These are phyloP conservation scores for Drosophila obscura DNA, from an alignment of 1,140 invertebrate genomes.

Conservation along the genomic window DNA sequence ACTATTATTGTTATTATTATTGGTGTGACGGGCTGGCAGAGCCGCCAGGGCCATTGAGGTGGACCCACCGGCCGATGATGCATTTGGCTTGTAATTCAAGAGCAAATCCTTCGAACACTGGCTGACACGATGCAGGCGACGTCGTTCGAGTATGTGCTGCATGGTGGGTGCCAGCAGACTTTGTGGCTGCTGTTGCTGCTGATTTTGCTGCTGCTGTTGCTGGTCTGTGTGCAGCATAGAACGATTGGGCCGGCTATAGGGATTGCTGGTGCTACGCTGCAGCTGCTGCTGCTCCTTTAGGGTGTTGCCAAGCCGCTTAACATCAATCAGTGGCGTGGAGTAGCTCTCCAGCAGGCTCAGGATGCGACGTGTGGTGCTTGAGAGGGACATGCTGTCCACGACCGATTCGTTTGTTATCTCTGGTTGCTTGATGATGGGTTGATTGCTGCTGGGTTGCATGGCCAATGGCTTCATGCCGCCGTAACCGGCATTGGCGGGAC, in stretches of 20 bases:
- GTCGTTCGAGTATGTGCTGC: conserved; percentile 58
- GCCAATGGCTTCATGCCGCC: conserved; percentile 61
- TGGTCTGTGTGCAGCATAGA: not conserved
- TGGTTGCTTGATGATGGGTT: conserved; percentile 5
- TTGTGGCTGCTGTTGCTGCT: not conserved
- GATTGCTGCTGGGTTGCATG: conserved; percentile 27
- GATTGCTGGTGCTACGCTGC: conserved; percentile 2
- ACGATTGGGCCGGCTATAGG: conserved; percentile 2
- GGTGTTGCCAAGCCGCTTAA: conserved; percentile 87
- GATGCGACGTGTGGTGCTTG: conserved; percentile 88
- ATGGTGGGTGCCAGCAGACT: conserved; percentile 51
- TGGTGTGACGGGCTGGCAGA: not conserved
- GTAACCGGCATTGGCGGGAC: conserved; percentile 8
- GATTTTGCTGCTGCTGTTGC: not conserved
- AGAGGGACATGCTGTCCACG: conserved; percentile 78
- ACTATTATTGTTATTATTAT: not conserved
- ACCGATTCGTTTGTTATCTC: not conserved
- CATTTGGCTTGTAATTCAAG: not conserved
- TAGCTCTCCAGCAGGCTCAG: conserved; percentile 90
- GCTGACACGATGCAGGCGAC: conserved; percentile 49
- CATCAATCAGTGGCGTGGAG: conserved; percentile 89
- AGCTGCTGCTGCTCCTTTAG: conserved; percentile 57
- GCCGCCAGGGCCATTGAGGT: not conserved
- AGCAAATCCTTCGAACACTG: conserved; percentile 19
- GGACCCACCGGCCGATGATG: conserved; percentile 28